Base-by-base conservation (phyloP, 1,140 invertebrate genomes). In the Chrysomallon squamiferum region DNA sequence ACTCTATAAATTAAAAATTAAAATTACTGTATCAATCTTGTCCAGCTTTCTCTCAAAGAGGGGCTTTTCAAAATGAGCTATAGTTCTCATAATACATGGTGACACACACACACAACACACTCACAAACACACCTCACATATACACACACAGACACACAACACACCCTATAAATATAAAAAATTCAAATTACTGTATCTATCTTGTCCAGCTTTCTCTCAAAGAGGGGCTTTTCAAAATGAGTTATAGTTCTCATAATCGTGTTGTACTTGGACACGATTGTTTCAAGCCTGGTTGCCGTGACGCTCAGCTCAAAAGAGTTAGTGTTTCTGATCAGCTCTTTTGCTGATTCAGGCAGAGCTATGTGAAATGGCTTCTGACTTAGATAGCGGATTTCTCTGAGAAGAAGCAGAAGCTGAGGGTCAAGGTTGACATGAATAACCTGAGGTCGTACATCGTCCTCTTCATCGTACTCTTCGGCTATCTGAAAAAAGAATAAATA, bases 261-360 rank as follows among this genome's bases (percentile, higher is more conserved):
- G 67, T 85, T 86, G 65, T 86, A 86, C 64, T 84, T 85, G 54
- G 80, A 81, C 22, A 83, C 82, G 41, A 85, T 83, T 5, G 81
- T 83, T 62, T 84, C 82, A 47, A 86, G 71, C 32, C 84, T 63
- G 3, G 81, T 82, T 0, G 79, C 77, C 29, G 78, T 78, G n/a
- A 79, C 77, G 30, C 76, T 73, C 41, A 85, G 62, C 45, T 82
- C 69, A 57, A 76, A 72, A 6, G 78, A 74, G 62, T 84, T 71
- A 9, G 78, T 83, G 65, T 81, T 80, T 13, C 82, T 59, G 1
- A 83, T 38, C 43, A 84, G 65, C 60, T 84, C 82, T 35, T 81
- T 76, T 3, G 81, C 83, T n/a, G 76, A 32, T 7, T 66, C 62
- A 18, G 81, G 80, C 20, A 82, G 61, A 9, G 75, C 30, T 45